Evolutionary conservation across 2,888 invertebrate species (phyloP).

Genomic region (Euzophera pinguis): DNA sequence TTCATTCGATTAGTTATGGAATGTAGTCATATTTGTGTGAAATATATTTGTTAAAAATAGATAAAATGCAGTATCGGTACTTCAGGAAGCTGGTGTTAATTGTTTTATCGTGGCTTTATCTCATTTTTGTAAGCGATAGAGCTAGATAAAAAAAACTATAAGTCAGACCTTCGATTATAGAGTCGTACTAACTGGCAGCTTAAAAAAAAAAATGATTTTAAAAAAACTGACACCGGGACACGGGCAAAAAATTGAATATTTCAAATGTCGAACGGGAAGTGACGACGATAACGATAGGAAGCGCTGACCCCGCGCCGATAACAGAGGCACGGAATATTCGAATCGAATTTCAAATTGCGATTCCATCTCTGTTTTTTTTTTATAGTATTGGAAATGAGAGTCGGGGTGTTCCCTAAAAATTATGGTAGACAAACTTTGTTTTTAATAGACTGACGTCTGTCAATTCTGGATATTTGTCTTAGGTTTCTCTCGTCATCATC

Average conservation of each 20-base stretch:
- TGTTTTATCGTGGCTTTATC: too few relatives aligned
- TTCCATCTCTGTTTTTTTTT: constrained; percentile 36
- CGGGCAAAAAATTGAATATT: constrained; percentile 35
- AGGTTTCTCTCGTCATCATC: too few relatives aligned
- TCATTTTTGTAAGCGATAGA: too few relatives aligned
- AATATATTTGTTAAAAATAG: too few relatives aligned
- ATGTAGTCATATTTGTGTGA: too few relatives aligned
- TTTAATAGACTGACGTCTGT: too few relatives aligned
- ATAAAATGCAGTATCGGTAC: too few relatives aligned
- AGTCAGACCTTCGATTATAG: too few relatives aligned
- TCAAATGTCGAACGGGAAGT: constrained; percentile 53
- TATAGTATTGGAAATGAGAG: constrained; percentile 14
- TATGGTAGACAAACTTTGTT: too few relatives aligned
- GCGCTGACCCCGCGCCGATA: constrained; percentile 53
- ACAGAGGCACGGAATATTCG: constrained; percentile 37
- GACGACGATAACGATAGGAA: constrained; percentile 56
- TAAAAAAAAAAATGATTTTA: constrained; percentile 17
- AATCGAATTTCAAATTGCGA: constrained; percentile 50
- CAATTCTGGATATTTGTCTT: too few relatives aligned
- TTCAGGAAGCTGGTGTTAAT: too few relatives aligned
- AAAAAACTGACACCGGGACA: constrained; percentile 21
- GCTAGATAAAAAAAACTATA: too few relatives aligned
- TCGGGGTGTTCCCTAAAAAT: constrained; percentile 10
- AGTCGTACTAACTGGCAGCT: constrained; percentile 1
- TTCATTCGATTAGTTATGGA: background rate